A percentile compares a stretch with the other conserved stretches of the same genome.
phyloP scores from a whole-genome alignment of 2,888 invertebrate genomes.

The Lithophane ornitopus region DNA sequence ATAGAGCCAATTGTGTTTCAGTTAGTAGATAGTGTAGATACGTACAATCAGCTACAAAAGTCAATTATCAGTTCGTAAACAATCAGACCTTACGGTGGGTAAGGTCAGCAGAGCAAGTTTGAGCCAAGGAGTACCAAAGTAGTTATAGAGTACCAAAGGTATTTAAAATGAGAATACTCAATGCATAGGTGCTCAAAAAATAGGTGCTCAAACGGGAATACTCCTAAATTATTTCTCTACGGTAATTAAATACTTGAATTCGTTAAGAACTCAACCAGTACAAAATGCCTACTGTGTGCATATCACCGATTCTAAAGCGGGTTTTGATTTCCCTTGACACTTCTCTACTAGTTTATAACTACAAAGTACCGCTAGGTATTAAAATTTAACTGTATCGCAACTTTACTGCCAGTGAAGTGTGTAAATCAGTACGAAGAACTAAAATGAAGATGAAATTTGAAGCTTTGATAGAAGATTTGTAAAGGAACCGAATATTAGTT shows the following conservation, averaged over 20 bases:
- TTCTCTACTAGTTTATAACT: not conserved
- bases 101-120: too few species aligned
- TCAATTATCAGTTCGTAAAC: not conserved
- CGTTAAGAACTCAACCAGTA: slow-evolving; percentile 3
- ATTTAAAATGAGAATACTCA: too few species aligned
- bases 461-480: too few species aligned
- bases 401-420: not conserved
- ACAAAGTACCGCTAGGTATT: slow-evolving; percentile 4
- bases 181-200: too few species aligned
- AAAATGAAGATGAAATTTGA: not conserved
- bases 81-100: too few species aligned
- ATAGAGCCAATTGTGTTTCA: not conserved
- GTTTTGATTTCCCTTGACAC: slow-evolving; percentile 42
- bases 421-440: slow-evolving; percentile 13
- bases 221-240: too few species aligned
- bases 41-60: not conserved
- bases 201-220: too few species aligned
- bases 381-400: slow-evolving; percentile 8
- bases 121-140: too few species aligned
- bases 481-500: too few species aligned
- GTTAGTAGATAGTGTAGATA: not conserved
- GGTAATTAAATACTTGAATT: not conserved
- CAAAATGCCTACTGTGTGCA: slow-evolving; percentile 4
- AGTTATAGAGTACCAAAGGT: too few species aligned
- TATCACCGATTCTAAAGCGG: not conserved